Evolutionary conservation across 2,797 vertebrate genomes (phyloP).

Genomic region (Fistularia commersonii): DNA sequence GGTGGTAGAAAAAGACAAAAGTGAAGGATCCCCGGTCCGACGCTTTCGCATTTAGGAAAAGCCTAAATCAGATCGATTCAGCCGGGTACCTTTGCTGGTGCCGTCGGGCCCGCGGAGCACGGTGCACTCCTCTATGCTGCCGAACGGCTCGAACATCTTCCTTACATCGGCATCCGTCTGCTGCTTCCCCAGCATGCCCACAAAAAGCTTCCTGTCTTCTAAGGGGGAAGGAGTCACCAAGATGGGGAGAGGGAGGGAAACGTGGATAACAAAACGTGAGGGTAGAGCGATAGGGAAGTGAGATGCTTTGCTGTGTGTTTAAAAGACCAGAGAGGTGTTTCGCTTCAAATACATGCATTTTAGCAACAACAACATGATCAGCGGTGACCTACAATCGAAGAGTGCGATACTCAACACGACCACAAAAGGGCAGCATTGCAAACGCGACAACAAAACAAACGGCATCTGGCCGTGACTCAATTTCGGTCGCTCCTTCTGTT

Average conservation of each 20-base stretch:
- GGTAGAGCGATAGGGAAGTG: neutral
- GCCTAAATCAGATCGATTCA: too few species aligned
- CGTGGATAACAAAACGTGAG: constrained; percentile 18
- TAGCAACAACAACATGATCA: constrained; percentile 18
- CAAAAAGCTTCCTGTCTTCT: constrained; percentile 98
- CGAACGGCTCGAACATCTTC: constrained; percentile 93
- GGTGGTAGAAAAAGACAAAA: too few species aligned
- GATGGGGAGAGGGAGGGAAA: constrained; percentile 33
- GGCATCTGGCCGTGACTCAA: constrained; percentile 69
- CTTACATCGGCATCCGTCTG: constrained; percentile 90
- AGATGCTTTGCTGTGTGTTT: constrained; percentile 1
- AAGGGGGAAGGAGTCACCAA: constrained; percentile 61
- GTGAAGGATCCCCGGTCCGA: too few species aligned
- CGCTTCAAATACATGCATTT: constrained; percentile 22
- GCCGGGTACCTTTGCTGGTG: constrained; percentile 88
- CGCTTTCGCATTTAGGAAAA: too few species aligned
- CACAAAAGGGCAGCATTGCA: constrained; percentile 58
- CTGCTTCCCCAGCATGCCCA: constrained; percentile 97
- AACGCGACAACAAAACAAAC: constrained; percentile 43
- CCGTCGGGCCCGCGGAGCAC: constrained; percentile 92
- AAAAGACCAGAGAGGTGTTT: too few species aligned
- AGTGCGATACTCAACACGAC: constrained; percentile 32
- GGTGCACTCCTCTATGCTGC: constrained; percentile 96
- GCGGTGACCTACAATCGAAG: constrained; percentile 6
- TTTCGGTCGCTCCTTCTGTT: constrained; percentile 62